A percentile compares a stretch with the other conserved stretches of the same genome.
phyloP scores from a whole-genome alignment of 2,797 vertebrate species.

The Falco cherrug region DNA sequence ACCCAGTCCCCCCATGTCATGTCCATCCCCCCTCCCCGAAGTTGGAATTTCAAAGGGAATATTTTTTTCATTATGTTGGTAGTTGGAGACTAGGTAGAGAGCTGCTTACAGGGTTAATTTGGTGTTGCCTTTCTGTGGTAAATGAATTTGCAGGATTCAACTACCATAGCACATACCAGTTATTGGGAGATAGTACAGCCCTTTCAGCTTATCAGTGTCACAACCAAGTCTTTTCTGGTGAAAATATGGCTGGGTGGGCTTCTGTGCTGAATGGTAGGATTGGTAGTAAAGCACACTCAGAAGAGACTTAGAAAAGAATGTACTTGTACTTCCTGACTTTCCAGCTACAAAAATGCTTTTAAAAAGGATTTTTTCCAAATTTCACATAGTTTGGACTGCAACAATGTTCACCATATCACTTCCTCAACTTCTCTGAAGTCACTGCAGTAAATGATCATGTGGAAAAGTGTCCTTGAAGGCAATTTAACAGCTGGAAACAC shows the following conservation, averaged over 20 bases:
- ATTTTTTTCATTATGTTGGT: not conserved
- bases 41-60: not conserved
- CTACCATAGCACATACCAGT: not conserved
- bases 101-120: not conserved
- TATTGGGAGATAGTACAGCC: not conserved
- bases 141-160: not conserved
- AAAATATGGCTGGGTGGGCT: not conserved
- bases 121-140: not conserved
- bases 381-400: not conserved
- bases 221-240: not conserved
- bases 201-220: not conserved
- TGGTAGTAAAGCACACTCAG: not conserved
- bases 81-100: not conserved
- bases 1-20: too few relatives aligned
- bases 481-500: conserved; percentile 30
- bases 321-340: not conserved
- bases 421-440: not conserved
- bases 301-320: not conserved
- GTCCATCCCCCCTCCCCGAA: not conserved
- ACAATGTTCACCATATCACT: not conserved
- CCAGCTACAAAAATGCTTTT: not conserved
- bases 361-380: not conserved
- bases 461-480: not conserved
- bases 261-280: not conserved
- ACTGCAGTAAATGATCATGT: not conserved